Evolutionary conservation across 2,113 vertebrate genomes (phyloP).

Genomic region (Aviceda subcristata): DNA sequence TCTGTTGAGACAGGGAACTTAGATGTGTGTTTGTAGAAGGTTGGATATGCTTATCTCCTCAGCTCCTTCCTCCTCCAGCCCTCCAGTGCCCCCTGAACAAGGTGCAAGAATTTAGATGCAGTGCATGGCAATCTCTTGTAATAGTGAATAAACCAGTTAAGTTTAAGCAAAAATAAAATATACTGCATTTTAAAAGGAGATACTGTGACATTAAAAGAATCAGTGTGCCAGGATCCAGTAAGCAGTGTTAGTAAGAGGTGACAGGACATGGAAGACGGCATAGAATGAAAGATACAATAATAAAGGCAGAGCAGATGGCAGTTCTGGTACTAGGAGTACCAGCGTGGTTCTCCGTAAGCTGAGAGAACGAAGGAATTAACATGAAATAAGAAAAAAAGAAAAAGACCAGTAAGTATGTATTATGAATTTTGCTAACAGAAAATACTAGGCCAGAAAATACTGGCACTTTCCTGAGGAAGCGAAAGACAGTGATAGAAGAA

Average conservation of each 20-base stretch:
- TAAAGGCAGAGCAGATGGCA: slow-evolving; percentile 53
- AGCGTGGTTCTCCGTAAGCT: background rate
- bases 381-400: background rate
- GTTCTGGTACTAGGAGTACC: slow-evolving; percentile 51
- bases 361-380: background rate
- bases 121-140: background rate
- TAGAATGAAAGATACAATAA: slow-evolving; percentile 33
- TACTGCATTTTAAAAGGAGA: background rate
- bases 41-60: background rate
- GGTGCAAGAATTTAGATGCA: background rate
- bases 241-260: background rate
- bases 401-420: background rate
- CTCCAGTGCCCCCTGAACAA: background rate
- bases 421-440: background rate
- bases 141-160: background rate
- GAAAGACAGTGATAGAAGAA: background rate
- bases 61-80: background rate
- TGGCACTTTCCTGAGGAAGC: background rate
- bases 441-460: background rate
- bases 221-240: background rate
- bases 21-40: background rate
- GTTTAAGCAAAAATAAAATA: background rate
- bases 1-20: background rate
- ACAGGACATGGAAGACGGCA: slow-evolving; percentile 3
- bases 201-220: slow-evolving; percentile 7